Evolutionary conservation across 2,113 vertebrate genomes (phyloP).

Genomic region (Equus quagga): DNA sequence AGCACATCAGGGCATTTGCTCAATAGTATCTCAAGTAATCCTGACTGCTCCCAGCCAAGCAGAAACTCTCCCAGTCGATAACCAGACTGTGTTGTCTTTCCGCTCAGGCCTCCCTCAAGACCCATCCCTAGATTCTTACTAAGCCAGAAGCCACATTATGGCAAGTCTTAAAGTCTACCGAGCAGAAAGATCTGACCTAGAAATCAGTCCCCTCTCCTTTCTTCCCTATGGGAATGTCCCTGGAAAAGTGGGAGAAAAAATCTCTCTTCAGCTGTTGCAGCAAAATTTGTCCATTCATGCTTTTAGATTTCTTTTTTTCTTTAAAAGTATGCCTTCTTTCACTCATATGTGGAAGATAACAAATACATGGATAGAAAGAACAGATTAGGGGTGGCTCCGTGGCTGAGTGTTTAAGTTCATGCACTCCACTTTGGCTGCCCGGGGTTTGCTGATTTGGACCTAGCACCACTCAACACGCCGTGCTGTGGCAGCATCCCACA

Average conservation of each 20-base stretch:
- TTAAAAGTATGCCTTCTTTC: not conserved
- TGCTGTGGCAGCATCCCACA: too few relatives aligned
- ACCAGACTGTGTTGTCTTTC: not conserved
- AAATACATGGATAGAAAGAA: too few relatives aligned
- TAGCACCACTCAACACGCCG: too few relatives aligned
- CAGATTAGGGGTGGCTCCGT: too few relatives aligned
- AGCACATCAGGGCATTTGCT: not conserved
- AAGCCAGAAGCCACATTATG: not conserved
- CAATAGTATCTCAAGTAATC: not conserved
- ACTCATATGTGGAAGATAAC: too few relatives aligned
- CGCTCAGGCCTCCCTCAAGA: not conserved
- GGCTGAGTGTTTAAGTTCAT: too few relatives aligned
- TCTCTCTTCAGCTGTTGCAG: not conserved
- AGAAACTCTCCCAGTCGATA: not conserved
- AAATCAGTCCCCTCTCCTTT: not conserved
- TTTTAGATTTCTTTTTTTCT: not conserved
- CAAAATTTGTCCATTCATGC: not conserved
- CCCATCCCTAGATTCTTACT: not conserved
- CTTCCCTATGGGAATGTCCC: not conserved
- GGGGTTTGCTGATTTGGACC: too few relatives aligned
- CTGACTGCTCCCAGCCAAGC: not conserved
- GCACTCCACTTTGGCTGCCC: too few relatives aligned
- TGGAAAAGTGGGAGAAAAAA: not conserved
- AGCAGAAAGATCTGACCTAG: not conserved
- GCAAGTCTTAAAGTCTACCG: not conserved